Evolutionary conservation across 2,113 vertebrate species (phyloP).

Genomic region (Daphoenositta chrysoptera): DNA sequence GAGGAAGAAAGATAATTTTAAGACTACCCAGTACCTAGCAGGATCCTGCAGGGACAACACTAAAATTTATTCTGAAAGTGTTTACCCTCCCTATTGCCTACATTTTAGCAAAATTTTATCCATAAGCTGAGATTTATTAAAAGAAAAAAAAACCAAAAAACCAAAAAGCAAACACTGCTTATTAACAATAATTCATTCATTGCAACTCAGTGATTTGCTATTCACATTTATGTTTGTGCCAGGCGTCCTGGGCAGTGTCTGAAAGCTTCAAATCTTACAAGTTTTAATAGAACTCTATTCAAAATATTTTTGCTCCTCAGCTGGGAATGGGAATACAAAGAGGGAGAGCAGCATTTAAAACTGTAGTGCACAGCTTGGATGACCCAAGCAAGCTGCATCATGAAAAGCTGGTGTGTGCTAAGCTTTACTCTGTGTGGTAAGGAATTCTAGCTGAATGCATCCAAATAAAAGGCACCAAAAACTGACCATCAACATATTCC

Average conservation of each 20-base stretch:
- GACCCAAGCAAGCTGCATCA: neutral
- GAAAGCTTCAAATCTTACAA: neutral
- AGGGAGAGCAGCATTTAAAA: neutral
- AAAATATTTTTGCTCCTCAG: neutral
- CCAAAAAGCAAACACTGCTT: neutral
- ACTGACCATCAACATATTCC: neutral
- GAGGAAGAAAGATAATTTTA: neutral
- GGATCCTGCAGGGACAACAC: neutral
- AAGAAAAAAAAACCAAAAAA: neutral
- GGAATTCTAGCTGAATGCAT: neutral
- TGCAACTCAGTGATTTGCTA: neutral
- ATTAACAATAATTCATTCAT: neutral
- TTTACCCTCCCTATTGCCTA: neutral
- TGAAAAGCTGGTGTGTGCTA: neutral
- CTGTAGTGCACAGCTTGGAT: neutral
- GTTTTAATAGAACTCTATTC: neutral
- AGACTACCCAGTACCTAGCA: neutral
- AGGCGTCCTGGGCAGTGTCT: neutral
- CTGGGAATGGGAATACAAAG: neutral
- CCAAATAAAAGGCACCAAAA: neutral
- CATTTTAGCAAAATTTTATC: neutral
- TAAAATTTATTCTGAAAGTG: neutral
- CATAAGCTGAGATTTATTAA: neutral
- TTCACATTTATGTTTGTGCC: neutral
- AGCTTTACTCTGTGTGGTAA: neutral